phyloP scores from a whole-genome alignment of 2,888 invertebrate species.

The Catocala nupta region DNA sequence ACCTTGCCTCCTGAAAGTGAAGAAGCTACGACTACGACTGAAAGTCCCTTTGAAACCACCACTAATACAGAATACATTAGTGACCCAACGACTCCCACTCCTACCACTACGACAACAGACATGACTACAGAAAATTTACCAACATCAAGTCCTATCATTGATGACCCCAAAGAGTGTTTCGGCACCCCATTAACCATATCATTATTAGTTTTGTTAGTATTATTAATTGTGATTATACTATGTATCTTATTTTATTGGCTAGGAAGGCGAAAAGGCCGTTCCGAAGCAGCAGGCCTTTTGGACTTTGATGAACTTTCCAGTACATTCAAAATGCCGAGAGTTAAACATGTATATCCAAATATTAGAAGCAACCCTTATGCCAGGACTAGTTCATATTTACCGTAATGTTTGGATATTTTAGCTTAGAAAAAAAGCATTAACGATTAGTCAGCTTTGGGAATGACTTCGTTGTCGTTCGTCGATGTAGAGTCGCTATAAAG shows the following conservation, averaged over 20 bases:
- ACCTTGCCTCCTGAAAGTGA: too few relatives aligned
- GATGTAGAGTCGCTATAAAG: too few relatives aligned
- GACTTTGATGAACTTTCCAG: slow-evolving; percentile 31
- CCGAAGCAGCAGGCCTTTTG: slow-evolving; percentile 15
- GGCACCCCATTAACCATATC: slow-evolving; percentile 53
- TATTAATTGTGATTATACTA: slow-evolving; percentile 37
- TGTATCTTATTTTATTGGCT: slow-evolving; percentile 44
- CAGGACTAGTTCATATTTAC: slow-evolving; percentile 17
- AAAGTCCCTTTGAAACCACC: slow-evolving; percentile 14
- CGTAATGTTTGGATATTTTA: slow-evolving; percentile 4
- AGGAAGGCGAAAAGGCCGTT: slow-evolving; percentile 36
- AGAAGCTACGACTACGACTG: not conserved
- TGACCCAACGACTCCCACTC: not conserved
- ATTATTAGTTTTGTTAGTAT: slow-evolving; percentile 37
- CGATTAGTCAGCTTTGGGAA: too few relatives aligned
- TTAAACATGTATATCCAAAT: slow-evolving; percentile 39
- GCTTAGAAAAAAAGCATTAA: too few relatives aligned
- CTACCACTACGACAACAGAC: not conserved
- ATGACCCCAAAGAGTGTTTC: slow-evolving; percentile 25
- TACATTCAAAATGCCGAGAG: slow-evolving; percentile 43
- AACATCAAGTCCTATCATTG: slow-evolving; percentile 12
- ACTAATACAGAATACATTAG: slow-evolving; percentile 8
- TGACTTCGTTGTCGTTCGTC: too few relatives aligned
- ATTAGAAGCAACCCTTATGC: slow-evolving; percentile 41
- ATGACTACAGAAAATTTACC: slow-evolving; percentile 8